A percentile compares a stretch with the other conserved stretches of the same genome.
Conservation (phyloP, 1,140 invertebrate genomes). For the Heliconius melpomene region DNA sequence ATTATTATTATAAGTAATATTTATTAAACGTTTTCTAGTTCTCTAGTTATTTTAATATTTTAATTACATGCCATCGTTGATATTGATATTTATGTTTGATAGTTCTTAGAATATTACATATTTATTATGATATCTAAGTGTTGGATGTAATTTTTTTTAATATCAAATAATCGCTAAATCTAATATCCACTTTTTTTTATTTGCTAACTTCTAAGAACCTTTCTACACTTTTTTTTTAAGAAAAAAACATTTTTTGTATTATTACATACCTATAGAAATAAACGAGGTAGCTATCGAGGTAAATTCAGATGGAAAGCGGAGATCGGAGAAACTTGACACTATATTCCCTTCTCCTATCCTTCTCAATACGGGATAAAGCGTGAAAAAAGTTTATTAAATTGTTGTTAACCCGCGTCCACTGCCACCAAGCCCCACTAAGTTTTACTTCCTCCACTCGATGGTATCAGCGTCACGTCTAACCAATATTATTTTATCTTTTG, state of each 20-base stretch:
- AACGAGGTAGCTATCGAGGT: too few species aligned
- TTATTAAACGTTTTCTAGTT: constrained; percentile 12
- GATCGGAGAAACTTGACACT: neutral
- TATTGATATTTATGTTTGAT: neutral
- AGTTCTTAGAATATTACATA: neutral
- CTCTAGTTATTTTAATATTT: neutral
- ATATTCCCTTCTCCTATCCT: neutral
- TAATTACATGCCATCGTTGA: neutral
- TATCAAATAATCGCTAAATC: too few species aligned
- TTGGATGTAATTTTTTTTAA: neutral
- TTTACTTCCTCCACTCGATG: constrained; percentile 33
- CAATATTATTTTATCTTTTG: constrained; percentile 29
- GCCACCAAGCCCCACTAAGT: neutral
- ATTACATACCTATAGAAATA: too few species aligned
- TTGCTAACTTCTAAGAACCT: too few species aligned
- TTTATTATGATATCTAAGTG: neutral
- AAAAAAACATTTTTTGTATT: too few species aligned
- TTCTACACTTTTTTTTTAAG: too few species aligned
- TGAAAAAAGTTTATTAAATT: neutral
- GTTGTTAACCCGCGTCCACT: constrained; percentile 11
- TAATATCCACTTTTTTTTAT: too few species aligned
- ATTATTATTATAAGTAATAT: neutral
- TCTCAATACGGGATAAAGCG: too few species aligned
- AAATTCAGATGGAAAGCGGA: too few species aligned
- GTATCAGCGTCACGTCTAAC: constrained; percentile 52